Evolutionary conservation across 2,888 invertebrate genomes (phyloP).

Genomic region (Sarcophaga caerulescens): DNA sequence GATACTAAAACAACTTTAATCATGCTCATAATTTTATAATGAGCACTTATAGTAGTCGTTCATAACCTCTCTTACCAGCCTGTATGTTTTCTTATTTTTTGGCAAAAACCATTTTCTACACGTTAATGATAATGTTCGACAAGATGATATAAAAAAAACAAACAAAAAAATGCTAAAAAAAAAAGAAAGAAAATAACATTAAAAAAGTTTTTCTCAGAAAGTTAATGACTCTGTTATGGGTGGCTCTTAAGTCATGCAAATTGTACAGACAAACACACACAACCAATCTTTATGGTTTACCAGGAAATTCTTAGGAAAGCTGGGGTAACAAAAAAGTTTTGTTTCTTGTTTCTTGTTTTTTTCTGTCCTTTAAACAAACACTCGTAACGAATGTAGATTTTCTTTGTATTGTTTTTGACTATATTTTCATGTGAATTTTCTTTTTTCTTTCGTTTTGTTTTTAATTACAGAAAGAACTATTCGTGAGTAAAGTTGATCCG

Average conservation of each 20-base stretch:
- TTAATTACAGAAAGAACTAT: conserved; percentile 90
- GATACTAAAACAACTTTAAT: conserved; percentile 48
- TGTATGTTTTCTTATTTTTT: not conserved
- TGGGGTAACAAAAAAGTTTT: not conserved
- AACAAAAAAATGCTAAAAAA: not conserved
- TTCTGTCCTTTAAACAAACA: conserved; percentile 1
- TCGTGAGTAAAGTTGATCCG: conserved; percentile 88
- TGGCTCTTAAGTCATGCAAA: not conserved
- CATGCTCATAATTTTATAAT: conserved; percentile 61
- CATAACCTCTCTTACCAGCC: not conserved
- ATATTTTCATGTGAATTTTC: not conserved
- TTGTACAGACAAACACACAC: not conserved
- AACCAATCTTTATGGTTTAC: not conserved
- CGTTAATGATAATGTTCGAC: conserved; percentile 59
- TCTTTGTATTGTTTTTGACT: not conserved
- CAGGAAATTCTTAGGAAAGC: not conserved
- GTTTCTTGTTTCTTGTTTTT: not conserved
- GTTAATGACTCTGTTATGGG: conserved; percentile 49
- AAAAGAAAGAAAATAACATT: not conserved
- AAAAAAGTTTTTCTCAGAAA: conserved; percentile 17
- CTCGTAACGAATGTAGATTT: no score
- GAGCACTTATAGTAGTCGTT: conserved; percentile 44
- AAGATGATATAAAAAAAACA: conserved; percentile 42
- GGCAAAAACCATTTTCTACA: conserved; percentile 29
- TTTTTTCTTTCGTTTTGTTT: conserved; percentile 36